Conservation (phyloP, 1,140 invertebrate species). For the Polypedilum vanderplanki region DNA sequence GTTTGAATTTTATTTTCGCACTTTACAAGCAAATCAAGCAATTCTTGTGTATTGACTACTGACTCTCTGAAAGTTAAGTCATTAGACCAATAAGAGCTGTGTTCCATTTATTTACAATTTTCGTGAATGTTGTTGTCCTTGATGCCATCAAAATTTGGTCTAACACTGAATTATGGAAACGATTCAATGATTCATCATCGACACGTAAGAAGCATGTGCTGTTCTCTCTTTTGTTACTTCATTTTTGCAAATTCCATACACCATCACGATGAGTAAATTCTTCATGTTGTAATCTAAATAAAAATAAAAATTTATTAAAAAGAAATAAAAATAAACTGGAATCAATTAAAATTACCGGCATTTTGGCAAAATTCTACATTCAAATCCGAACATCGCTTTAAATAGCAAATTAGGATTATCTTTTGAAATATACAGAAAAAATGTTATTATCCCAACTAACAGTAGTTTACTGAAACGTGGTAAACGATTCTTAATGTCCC, state of each 20-base stretch:
- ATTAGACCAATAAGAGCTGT: conserved; percentile 98
- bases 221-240: conserved; percentile 98
- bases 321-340: no score
- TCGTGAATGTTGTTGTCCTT: conserved; percentile 99
- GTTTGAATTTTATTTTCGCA: conserved; percentile 99
- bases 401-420: conserved; percentile 99
- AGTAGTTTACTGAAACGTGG: conserved; percentile 95
- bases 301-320: no score
- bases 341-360: conserved; percentile 48
- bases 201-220: conserved; percentile 98
- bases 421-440: conserved; percentile 98
- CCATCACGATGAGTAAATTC: conserved; percentile 96
- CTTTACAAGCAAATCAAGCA: conserved; percentile 94
- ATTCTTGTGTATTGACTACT: conserved; percentile 97
- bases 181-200: conserved; percentile 93
- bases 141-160: conserved; percentile 99
- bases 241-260: conserved; percentile 99
- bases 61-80: conserved; percentile 99
- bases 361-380: conserved; percentile 97
- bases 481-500: conserved; percentile 98
- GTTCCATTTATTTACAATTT: conserved; percentile 99
- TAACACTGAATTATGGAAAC: conserved; percentile 97
- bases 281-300: conserved; percentile 87
- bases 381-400: conserved; percentile 99
- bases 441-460: conserved; percentile 99